Conservation (phyloP, 1,140 invertebrate genomes). For the Philopotamus ludificatus region DNA sequence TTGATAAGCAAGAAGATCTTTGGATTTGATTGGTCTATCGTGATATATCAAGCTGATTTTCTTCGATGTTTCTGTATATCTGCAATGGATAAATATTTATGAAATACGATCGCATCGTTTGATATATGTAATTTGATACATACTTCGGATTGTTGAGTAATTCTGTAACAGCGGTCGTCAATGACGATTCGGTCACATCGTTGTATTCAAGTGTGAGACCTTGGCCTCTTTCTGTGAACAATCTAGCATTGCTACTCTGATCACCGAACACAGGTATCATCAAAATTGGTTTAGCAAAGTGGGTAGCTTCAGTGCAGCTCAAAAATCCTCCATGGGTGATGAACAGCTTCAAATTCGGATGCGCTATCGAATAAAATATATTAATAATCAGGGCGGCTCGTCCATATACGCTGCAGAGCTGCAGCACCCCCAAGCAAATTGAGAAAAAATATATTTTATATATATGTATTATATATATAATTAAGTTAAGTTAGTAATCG, state of each 20-base stretch:
- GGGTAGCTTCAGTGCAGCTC: constrained; percentile 51
- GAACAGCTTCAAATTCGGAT: constrained; percentile 46
- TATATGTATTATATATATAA: no score
- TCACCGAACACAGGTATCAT: constrained; percentile 44
- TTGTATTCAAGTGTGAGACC: constrained; percentile 12
- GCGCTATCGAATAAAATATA: constrained; percentile 26
- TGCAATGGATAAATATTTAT: no score
- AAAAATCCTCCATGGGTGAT: no score
- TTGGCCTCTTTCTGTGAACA: constrained; percentile 5
- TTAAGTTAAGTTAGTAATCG: no score
- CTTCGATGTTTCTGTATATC: constrained; percentile 33
- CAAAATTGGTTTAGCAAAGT: constrained; percentile 53
- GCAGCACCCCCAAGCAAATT: no score
- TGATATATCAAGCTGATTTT: constrained; percentile 41
- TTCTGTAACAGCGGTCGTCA: constrained; percentile 15
- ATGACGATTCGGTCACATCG: constrained; percentile 16
- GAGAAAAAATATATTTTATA: no score
- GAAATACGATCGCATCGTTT: no score
- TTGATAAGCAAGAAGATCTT: constrained; percentile 23
- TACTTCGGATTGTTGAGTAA: constrained; percentile 20
- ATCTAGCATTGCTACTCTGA: constrained; percentile 36
- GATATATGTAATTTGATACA: background rate
- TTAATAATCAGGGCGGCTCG: no score
- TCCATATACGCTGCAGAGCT: no score
- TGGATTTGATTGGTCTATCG: constrained; percentile 26